Percentiles rank a stretch among this genome's conserved stretches.
These are phyloP conservation scores for Metallyticus violacea DNA, from an alignment of 2,888 invertebrate genomes.

Conservation along the genomic window DNA sequence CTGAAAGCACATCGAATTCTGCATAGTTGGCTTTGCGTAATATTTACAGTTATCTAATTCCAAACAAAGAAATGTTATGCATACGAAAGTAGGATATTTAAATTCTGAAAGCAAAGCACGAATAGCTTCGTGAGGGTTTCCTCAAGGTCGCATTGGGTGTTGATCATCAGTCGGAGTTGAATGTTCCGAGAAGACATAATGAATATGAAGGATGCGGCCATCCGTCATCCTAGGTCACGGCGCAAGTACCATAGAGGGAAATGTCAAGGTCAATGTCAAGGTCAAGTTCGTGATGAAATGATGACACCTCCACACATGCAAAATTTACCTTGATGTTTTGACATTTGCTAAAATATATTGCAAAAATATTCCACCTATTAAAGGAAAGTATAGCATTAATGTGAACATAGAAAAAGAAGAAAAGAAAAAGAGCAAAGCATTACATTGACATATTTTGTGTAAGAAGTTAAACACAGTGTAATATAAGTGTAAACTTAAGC, in stretches of 20 bases:
- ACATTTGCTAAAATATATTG: too few species aligned
- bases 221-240: not conserved
- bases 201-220: too few species aligned
- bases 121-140: not conserved
- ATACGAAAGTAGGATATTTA: not conserved
- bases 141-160: not conserved
- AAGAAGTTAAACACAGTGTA: too few species aligned
- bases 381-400: too few species aligned
- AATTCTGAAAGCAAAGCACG: not conserved
- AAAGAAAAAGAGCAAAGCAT: too few species aligned
- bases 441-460: too few species aligned
- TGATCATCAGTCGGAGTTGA: not conserved
- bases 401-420: too few species aligned
- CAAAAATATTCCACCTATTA: too few species aligned
- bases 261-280: not conserved
- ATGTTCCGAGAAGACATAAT: too few species aligned
- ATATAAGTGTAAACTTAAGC: too few species aligned
- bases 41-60: not conserved
- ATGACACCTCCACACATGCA: not conserved
- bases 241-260: not conserved
- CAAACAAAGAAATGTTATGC: not conserved
- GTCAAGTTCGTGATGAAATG: not conserved
- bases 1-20: too few species aligned
- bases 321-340: too few species aligned
- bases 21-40: not conserved